phyloP scores from a whole-genome alignment of 2,888 invertebrate genomes.

The Ditula angustiorana region DNA sequence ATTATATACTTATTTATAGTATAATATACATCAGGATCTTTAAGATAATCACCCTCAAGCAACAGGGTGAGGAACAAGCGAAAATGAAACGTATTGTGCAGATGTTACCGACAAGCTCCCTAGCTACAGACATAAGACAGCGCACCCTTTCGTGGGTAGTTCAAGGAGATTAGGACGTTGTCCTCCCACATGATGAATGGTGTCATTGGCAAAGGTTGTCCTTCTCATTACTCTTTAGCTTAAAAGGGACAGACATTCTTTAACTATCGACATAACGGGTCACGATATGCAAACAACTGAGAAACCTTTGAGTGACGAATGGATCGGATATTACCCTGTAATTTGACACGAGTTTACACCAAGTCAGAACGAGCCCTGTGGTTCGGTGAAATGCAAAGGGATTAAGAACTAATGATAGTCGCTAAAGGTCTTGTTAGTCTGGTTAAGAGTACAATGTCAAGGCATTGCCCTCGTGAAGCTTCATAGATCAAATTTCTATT shows the following conservation, averaged over 20 bases:
- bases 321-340: conserved; percentile 51
- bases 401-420: not conserved
- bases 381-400: not conserved
- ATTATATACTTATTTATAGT: too few species aligned
- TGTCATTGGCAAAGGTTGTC: not conserved
- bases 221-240: not conserved
- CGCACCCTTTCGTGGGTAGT: conserved; percentile 20
- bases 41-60: too few species aligned
- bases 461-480: conserved; percentile 44
- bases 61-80: too few species aligned
- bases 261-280: not conserved
- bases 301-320: conserved; percentile 58
- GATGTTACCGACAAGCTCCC: too few species aligned
- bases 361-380: not conserved
- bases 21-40: too few species aligned
- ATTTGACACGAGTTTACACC: conserved; percentile 13
- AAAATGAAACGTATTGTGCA: too few species aligned
- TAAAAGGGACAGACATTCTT: not conserved
- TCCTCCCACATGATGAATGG: conserved; percentile 6
- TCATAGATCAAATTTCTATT: conserved; percentile 46
- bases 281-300: conserved; percentile 33
- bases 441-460: conserved; percentile 50
- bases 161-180: conserved; percentile 27
- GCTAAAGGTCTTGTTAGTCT: conserved; percentile 32
- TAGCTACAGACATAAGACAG: not conserved